Base-by-base conservation (phyloP, 2,113 vertebrate species). In the Trogon melanurus region DNA sequence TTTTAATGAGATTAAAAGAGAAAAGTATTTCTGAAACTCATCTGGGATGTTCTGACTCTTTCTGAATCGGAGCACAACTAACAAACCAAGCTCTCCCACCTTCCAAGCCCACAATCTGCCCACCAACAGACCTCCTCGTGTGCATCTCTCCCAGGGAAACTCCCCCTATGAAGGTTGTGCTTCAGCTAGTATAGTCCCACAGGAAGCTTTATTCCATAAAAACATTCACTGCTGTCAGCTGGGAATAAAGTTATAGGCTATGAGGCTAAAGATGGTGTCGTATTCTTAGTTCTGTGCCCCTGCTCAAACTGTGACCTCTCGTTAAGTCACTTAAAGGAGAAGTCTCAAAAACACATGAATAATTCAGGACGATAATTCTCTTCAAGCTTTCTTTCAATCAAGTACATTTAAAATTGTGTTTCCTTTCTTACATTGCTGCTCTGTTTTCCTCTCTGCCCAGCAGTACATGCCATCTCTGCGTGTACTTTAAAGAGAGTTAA, bases 201-300 rank as follows among this genome's bases (percentile, higher is more conserved):
- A 64, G 94, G 93, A 96, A 92, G 30, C 4, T 91, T 88, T 79
- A 79, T 79, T 94, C 45, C 66, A 57, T 72, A 47, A 83, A 92
- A 83, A 30, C 2, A 58, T 62, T 71, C 56, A 19, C 14, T 88
- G 29, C 8, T 96, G 67, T 67, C 79, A 84, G 12, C 22, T 84
- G 73, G 73, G 83, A 95, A 91, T 89, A 79, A 92, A 95, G 32
- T 84, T 89, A 67, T 27, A 84, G 23, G 9, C 73, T 53, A 5
- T 65, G 69, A 95, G 18, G 29, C 69, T 93, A 95, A 95, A 81
- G 56, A 89, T 89, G 78, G 38, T 71, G 44, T n/a, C 6, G 1
- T 53, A 71, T 81, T 87, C 73, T 89, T 79, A 84, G 76, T 79
- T 92, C 61, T 81, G 48, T 61, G 12, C 36, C 30, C 10, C 21